phyloP scores from a whole-genome alignment of 1,140 invertebrate genomes.

The Halyomorpha halys region DNA sequence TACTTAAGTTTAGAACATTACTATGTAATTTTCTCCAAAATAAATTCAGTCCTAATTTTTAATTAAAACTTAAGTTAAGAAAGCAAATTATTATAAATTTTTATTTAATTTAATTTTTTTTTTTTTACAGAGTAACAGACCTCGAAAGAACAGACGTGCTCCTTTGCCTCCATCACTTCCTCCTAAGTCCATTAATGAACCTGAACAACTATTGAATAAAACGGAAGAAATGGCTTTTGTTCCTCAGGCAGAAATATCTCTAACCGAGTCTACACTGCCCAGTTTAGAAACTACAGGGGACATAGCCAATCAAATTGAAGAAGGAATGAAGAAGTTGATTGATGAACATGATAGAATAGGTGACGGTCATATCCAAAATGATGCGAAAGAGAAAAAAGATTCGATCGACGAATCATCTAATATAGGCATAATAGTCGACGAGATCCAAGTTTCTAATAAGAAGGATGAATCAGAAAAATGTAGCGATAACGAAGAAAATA shows the following conservation, averaged over 20 bases:
- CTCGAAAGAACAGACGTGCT: constrained; percentile 44
- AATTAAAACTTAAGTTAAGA: too few species aligned
- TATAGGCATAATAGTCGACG: not conserved
- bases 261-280: not conserved
- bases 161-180: constrained; percentile 41
- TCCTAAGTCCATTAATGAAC: not conserved
- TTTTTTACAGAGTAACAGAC: constrained; percentile 36
- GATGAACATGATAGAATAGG: not conserved
- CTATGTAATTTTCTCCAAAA: too few species aligned
- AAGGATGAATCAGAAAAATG: too few species aligned
- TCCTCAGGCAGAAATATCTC: not conserved
- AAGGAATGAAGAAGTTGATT: constrained; percentile 2
- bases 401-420: not conserved
- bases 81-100: not conserved
- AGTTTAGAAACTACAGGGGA: not conserved
- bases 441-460: not conserved
- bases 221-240: not conserved
- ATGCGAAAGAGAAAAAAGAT: not conserved
- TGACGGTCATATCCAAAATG: not conserved
- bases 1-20: too few species aligned
- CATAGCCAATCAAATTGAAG: constrained; percentile 1
- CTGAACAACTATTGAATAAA: too few species aligned
- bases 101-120: not conserved
- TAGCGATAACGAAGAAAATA: not conserved
- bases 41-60: too few species aligned